These are phyloP conservation scores for Gallinago paraguaiae DNA, from an alignment of 2,113 vertebrate genomes.

Conservation along the genomic window DNA sequence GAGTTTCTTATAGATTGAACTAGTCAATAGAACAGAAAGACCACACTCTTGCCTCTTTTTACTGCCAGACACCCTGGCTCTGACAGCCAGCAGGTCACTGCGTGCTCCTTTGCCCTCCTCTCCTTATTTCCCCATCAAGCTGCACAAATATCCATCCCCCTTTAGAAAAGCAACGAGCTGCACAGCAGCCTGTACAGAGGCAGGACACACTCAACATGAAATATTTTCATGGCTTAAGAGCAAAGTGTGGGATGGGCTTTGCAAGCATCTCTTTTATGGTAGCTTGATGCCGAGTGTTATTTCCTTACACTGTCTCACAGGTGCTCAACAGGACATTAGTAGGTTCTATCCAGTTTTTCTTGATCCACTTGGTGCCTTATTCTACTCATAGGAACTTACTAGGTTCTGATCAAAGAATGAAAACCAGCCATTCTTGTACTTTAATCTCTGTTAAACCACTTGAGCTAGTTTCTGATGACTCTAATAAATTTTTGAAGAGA, in stretches of 20 bases:
- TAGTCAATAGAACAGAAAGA: not conserved
- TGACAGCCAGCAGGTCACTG: not conserved
- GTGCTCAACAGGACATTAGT: not conserved
- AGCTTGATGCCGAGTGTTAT: not conserved
- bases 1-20: not conserved
- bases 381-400: not conserved
- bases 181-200: not conserved
- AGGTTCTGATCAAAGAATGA: not conserved
- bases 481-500: not conserved
- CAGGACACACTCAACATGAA: not conserved
- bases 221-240: rapidly evolving
- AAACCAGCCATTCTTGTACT: not conserved
- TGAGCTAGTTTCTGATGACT: not conserved
- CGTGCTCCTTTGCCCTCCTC: not conserved
- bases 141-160: not conserved
- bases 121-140: not conserved
- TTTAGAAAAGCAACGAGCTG: rapidly evolving
- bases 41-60: not conserved
- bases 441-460: not conserved
- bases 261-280: not conserved
- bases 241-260: not conserved
- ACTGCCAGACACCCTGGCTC: not conserved
- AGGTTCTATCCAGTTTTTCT: not conserved
- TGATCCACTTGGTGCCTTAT: not conserved
- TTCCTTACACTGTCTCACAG: not conserved